These are phyloP conservation scores for Syngnathus floridae DNA, from an alignment of 2,113 vertebrate species.

Conservation along the genomic window DNA sequence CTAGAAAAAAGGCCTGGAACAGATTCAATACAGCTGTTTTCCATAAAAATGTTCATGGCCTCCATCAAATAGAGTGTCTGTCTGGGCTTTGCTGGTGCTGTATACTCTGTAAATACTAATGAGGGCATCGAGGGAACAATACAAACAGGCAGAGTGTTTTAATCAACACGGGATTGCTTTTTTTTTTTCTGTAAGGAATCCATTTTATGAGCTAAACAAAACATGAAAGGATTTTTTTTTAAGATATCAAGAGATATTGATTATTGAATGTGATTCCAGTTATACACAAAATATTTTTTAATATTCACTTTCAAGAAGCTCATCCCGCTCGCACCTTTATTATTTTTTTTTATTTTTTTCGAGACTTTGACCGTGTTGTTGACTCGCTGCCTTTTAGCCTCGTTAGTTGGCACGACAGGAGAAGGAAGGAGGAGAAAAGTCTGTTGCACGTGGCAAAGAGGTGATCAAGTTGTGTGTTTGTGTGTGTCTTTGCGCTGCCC, in stretches of 20 bases:
- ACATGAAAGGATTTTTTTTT: background rate
- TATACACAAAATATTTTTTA: background rate
- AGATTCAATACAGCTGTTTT: conserved; percentile 64
- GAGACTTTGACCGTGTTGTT: background rate
- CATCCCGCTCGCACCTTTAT: background rate
- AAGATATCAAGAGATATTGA: background rate
- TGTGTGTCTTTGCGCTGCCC: too few relatives aligned
- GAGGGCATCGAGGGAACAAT: conserved; percentile 22
- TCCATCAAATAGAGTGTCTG: conserved; percentile 41
- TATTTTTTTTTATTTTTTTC: background rate
- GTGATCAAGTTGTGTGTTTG: background rate
- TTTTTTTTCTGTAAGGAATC: conserved; percentile 1
- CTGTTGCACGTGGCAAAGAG: background rate
- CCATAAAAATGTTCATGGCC: conserved; percentile 57
- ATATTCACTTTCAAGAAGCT: background rate
- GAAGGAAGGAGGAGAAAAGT: conserved; percentile 2
- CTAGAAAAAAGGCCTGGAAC: conserved; percentile 40
- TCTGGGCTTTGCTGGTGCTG: conserved; percentile 20
- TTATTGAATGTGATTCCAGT: background rate
- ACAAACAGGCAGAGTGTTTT: conserved; percentile 3
- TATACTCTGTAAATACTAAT: conserved; percentile 19
- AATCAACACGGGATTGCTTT: background rate
- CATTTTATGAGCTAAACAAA: conserved; percentile 1
- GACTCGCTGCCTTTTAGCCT: background rate
- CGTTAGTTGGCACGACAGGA: background rate